Percentiles rank a stretch among this genome's conserved stretches.
Conservation (phyloP, 2,797 vertebrate genomes). For the Catharus ustulatus region DNA sequence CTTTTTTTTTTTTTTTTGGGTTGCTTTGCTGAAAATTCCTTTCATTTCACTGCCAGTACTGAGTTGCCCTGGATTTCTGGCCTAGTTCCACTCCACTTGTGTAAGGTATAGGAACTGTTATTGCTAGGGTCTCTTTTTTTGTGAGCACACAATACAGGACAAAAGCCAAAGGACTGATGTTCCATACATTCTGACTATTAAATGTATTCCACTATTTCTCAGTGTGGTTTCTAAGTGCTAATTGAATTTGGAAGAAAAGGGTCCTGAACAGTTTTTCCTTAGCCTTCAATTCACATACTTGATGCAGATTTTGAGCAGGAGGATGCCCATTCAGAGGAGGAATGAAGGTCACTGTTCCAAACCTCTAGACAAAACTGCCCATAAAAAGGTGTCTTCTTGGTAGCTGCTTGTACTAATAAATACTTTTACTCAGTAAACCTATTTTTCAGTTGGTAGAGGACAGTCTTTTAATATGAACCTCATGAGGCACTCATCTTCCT, state of each 20-base stretch:
- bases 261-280: background rate
- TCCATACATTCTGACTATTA: background rate
- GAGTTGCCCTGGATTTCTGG: constrained; percentile 16
- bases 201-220: background rate
- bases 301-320: background rate
- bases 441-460: background rate
- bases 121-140: background rate
- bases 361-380: background rate
- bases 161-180: background rate
- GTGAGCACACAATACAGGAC: background rate
- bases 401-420: background rate
- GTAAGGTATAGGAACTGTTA: background rate
- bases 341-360: background rate
- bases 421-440: background rate
- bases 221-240: background rate
- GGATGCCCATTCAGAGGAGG: background rate
- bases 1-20: background rate
- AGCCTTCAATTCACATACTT: background rate
- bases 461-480: background rate
- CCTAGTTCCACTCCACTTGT: constrained; percentile 24
- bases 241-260: background rate
- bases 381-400: background rate
- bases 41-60: background rate
- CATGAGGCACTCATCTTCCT: background rate
- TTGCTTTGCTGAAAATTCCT: background rate